Conservation (phyloP, 2,113 vertebrate genomes). For the Chloroceryle aenea region DNA sequence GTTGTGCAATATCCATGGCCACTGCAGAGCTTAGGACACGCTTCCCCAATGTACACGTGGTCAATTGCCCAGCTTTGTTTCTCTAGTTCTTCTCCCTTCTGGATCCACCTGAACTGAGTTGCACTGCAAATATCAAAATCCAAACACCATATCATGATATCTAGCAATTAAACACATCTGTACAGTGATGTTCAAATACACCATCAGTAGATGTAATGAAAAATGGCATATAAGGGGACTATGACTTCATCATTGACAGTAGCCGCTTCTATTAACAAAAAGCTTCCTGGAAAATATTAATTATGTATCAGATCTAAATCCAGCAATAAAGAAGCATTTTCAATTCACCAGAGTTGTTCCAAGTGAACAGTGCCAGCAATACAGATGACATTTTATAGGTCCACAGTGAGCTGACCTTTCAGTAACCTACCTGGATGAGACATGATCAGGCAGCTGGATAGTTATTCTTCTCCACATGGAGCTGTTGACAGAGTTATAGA, state of each 20-base stretch:
- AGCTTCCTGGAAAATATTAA: not conserved
- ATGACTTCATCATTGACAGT: not conserved
- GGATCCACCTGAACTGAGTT: conserved; percentile 98
- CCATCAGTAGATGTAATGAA: not conserved
- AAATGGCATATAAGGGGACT: not conserved
- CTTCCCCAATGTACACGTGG: conserved; percentile 95
- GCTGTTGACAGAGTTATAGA: conserved; percentile 95
- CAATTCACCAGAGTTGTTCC: not conserved
- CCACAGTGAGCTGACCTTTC: not conserved
- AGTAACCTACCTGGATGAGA: conserved; percentile 89
- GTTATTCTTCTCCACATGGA: conserved; percentile 94
- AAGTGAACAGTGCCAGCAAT: not conserved
- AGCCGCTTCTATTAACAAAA: not conserved
- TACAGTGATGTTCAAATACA: not conserved
- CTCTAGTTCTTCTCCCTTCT: conserved; percentile 90
- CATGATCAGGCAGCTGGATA: conserved; percentile 93
- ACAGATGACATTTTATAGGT: not conserved
- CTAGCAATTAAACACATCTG: not conserved
- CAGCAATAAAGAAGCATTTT: not conserved
- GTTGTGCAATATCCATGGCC: conserved; percentile 93
- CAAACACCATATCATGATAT: not conserved
- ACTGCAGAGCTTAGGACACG: conserved; percentile 92
- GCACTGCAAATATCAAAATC: conserved; percentile 79
- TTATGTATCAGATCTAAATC: not conserved
- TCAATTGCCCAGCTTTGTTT: conserved; percentile 96